Conservation (phyloP, 2,797 vertebrate genomes). For the Rhyacichthys aspro region DNA sequence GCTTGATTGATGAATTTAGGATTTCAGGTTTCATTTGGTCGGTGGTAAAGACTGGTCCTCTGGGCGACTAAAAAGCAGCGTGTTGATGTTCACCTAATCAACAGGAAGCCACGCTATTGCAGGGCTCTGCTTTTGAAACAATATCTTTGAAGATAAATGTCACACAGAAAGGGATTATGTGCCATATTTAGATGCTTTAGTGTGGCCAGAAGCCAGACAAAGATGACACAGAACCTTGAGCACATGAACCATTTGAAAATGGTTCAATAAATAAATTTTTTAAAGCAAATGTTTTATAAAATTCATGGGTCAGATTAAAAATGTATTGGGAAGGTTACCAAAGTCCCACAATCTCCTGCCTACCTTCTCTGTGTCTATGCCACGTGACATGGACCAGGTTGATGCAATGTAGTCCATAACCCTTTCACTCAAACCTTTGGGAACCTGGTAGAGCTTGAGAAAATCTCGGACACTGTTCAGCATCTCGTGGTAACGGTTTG, state of each 20-base stretch:
- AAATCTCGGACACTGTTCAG: slow-evolving; percentile 97
- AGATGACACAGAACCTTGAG: slow-evolving; percentile 36
- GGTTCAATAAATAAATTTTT: slow-evolving; percentile 13
- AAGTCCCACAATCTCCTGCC: slow-evolving; percentile 3
- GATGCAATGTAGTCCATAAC: slow-evolving; percentile 99
- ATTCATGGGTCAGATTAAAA: slow-evolving; percentile 10
- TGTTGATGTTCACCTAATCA: slow-evolving; percentile 50
- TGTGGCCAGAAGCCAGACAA: slow-evolving; percentile 43
- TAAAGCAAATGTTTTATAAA: background rate
- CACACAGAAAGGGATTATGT: slow-evolving; percentile 55
- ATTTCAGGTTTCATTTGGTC: background rate
- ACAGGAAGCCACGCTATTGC: slow-evolving; percentile 41
- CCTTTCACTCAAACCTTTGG: slow-evolving; percentile 94
- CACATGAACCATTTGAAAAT: slow-evolving; percentile 8
- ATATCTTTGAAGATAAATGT: slow-evolving; percentile 69
- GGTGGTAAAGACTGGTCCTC: slow-evolving; percentile 6
- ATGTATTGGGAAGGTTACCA: background rate
- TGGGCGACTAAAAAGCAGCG: slow-evolving; percentile 39
- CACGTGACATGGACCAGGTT: slow-evolving; percentile 98
- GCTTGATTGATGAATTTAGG: too few species aligned
- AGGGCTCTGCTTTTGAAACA: slow-evolving; percentile 52
- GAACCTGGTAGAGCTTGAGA: slow-evolving; percentile 97
- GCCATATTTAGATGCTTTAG: slow-evolving; percentile 62
- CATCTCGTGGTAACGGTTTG: slow-evolving; percentile 99
- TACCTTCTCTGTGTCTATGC: slow-evolving; percentile 96